Conservation (phyloP, 1,140 invertebrate genomes). For the Lethrus apterus region DNA sequence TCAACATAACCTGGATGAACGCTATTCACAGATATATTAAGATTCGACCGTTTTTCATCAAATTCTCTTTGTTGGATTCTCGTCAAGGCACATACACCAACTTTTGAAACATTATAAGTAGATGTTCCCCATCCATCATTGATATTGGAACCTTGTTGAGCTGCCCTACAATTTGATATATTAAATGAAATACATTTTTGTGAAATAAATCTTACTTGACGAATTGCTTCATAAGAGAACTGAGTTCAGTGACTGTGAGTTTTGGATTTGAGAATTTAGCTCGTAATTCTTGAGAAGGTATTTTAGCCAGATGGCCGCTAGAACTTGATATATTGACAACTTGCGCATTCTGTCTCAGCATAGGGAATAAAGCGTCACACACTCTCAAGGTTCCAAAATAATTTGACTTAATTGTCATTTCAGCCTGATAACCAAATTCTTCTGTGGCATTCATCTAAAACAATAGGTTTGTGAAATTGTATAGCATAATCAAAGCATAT, state of each 20-base stretch:
- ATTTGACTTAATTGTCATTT: constrained; percentile 60
- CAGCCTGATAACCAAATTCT: constrained; percentile 60
- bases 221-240: constrained; percentile 57
- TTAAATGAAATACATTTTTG: too few relatives aligned
- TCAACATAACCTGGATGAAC: constrained; percentile 63
- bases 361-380: constrained; percentile 60
- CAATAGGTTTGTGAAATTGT: too few relatives aligned
- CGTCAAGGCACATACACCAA: constrained; percentile 57
- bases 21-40: constrained; percentile 58
- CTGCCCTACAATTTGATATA: constrained; percentile 50
- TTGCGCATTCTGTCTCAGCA: constrained; percentile 57
- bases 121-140: constrained; percentile 55
- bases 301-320: constrained; percentile 50
- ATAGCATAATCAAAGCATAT: too few relatives aligned
- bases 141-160: constrained; percentile 44
- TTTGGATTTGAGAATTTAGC: constrained; percentile 45
- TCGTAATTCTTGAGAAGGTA: constrained; percentile 48
- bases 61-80: constrained; percentile 59
- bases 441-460: constrained; percentile 48
- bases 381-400: constrained; percentile 57
- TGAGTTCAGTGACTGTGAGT: constrained; percentile 51
- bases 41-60: constrained; percentile 36
- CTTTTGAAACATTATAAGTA: constrained; percentile 65
- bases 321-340: constrained; percentile 71
- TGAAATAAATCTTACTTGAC: constrained; percentile 44